phyloP scores from a whole-genome alignment of 2,888 invertebrate species.

The Polyommatus iphigenia region DNA sequence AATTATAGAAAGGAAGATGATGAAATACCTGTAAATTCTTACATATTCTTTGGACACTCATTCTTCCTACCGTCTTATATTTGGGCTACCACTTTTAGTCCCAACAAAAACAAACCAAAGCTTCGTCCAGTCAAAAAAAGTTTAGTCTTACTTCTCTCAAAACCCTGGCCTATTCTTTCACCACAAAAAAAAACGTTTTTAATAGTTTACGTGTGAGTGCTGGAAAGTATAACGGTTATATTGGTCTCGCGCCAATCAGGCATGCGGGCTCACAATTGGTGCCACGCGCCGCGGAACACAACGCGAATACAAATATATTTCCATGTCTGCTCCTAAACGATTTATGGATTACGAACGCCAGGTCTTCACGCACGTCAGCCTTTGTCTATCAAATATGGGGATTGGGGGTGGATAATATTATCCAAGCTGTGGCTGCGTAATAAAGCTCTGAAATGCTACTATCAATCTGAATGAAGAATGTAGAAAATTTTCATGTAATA shows the following conservation, averaged over 20 bases:
- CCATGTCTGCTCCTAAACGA: conserved; percentile 60
- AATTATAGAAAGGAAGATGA: not conserved
- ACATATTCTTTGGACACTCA: not conserved
- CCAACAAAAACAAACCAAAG: too few species aligned
- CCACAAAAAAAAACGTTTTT: not conserved
- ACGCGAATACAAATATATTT: conserved; percentile 71
- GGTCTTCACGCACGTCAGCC: not conserved
- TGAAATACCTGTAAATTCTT: not conserved
- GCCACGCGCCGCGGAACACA: conserved; percentile 67
- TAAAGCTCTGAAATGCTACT: too few species aligned
- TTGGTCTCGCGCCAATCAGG: conserved; percentile 63
- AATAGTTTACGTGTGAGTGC: conserved; percentile 17
- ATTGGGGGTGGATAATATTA: not conserved
- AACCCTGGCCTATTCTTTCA: not conserved
- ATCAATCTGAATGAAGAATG: too few species aligned
- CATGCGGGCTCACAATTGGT: conserved; percentile 75
- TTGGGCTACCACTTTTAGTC: too few species aligned
- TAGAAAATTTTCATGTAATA: too few species aligned
- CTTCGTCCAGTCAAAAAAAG: too few species aligned
- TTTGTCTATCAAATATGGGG: not conserved
- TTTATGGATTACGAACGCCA: conserved; percentile 39
- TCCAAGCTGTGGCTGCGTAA: not conserved
- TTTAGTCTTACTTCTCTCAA: not conserved
- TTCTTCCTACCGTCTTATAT: too few species aligned
- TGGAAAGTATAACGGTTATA: conserved; percentile 69